Base-by-base conservation (phyloP, 1,140 invertebrate genomes). In the Drosophila guanche region DNA sequence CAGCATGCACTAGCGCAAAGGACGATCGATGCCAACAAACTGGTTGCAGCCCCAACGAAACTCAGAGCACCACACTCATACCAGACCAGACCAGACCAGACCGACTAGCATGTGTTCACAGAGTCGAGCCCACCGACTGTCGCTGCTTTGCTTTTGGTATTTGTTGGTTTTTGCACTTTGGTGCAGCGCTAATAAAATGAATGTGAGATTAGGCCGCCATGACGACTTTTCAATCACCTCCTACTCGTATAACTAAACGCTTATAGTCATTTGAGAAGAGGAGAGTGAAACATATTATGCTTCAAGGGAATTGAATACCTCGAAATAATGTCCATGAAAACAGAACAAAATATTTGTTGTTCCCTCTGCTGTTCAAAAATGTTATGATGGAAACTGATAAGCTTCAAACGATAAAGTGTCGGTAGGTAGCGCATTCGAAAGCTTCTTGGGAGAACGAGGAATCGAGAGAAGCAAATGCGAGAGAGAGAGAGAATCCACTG, bases 11-110 rank as follows among this genome's bases (percentile, higher is more conserved):
- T 58, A 80, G 62, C 72, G 54, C 58, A 78, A 81, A 83, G 79
- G 79, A 83, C 78, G 81, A 86, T 86, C 77, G 73, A 52, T 86
- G 73, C 61, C 46, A 74, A 55, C 69, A 86, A 86, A 86, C 81
- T 86, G 81, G 81, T 86, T 86, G 81, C 59, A 43, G 51, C 22
- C 46, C 62, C 51, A 45, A 40, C 55, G 43, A 60, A 80, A 57
- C 81, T 67, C 46, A 58, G 53, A 46, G 56, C 76, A 56, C 57
- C 41, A 69, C 29, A 60, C 53, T 10, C 3, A 14, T 47, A 22
- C 37, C 51, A 27, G 47, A 46, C 43, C 43, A 25, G 23, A 33
- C 29, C 41, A 50, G 48, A 54, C 42, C 63, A 56, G 63, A 54
- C 65, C 43, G 50, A 68, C 66, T 46, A 52, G 69, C 37, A 60